phyloP scores from a whole-genome alignment of 2,797 vertebrate genomes.

The Trachurus trachurus region DNA sequence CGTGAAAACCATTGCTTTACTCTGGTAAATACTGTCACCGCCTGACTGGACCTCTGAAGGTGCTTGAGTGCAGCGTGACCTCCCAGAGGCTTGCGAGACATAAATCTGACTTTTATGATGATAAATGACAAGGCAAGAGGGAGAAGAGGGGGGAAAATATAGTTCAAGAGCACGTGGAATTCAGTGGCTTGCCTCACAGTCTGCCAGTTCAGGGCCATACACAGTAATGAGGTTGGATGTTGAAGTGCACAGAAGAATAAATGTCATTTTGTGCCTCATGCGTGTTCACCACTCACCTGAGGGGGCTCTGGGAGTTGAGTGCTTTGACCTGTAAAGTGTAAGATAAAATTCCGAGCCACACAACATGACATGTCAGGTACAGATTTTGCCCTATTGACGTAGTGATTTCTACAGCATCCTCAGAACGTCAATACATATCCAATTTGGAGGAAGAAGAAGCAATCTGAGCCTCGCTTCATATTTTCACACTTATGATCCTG shows the following conservation, averaged over 20 bases:
- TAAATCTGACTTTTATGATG: constrained; percentile 67
- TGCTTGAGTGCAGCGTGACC: constrained; percentile 47
- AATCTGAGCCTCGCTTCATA: constrained; percentile 46
- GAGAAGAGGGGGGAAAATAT: constrained; percentile 25
- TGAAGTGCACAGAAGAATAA: constrained; percentile 40
- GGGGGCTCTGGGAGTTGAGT: constrained; percentile 37
- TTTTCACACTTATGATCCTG: constrained; percentile 61
- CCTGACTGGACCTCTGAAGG: constrained; percentile 36
- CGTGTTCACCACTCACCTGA: constrained; percentile 41
- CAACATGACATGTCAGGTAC: constrained; percentile 31
- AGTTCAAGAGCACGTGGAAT: constrained; percentile 60
- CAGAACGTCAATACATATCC: constrained; percentile 17
- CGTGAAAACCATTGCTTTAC: constrained; percentile 17
- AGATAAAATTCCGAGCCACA: constrained; percentile 37
- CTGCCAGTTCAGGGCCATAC: constrained; percentile 59
- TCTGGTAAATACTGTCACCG: constrained; percentile 39
- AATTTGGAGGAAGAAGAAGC: constrained; percentile 24
- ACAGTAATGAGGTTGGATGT: constrained; percentile 38
- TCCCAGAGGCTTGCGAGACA: constrained; percentile 50
- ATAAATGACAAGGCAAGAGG: constrained; percentile 54
- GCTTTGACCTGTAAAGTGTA: constrained; percentile 41
- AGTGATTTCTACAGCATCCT: constrained; percentile 19
- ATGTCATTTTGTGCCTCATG: constrained; percentile 30
- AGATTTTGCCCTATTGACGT: constrained; percentile 50
- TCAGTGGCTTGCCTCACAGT: constrained; percentile 10